These are phyloP conservation scores for Neomicropteryx cornuta DNA, from an alignment of 1,140 invertebrate species.

Conservation along the genomic window DNA sequence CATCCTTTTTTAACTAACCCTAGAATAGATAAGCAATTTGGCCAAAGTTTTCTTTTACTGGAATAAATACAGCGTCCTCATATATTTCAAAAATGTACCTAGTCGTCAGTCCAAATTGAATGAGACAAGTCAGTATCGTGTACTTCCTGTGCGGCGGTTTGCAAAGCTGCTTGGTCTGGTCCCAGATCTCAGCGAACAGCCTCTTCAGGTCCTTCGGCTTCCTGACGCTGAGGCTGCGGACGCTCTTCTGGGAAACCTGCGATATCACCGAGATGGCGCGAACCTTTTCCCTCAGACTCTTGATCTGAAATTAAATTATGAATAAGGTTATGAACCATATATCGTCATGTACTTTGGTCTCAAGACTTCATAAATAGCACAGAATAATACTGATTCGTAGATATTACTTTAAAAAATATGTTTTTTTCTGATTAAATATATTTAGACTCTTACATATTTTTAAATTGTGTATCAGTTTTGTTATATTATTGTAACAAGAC, in stretches of 20 bases:
- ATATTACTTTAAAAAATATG: too few species aligned
- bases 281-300: constrained; percentile 53
- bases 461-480: too few species aligned
- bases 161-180: constrained; percentile 55
- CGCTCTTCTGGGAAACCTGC: constrained; percentile 41
- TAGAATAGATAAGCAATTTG: too few species aligned
- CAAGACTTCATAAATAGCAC: too few species aligned
- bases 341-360: not conserved
- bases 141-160: constrained; percentile 56
- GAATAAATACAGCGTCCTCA: too few species aligned
- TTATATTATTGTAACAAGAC: too few species aligned
- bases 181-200: constrained; percentile 51
- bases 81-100: too few species aligned
- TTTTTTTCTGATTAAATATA: too few species aligned
- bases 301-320: constrained; percentile 43
- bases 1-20: too few species aligned
- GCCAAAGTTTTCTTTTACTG: too few species aligned
- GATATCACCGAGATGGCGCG: constrained; percentile 48
- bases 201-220: constrained; percentile 55
- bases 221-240: constrained; percentile 46
- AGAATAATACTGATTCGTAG: too few species aligned
- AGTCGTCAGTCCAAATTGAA: constrained; percentile 63
- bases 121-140: constrained; percentile 58
- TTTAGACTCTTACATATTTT: too few species aligned
- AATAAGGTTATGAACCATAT: not conserved